Evolutionary conservation across 2,113 vertebrate species (phyloP).

Genomic region (Natator depressus): DNA sequence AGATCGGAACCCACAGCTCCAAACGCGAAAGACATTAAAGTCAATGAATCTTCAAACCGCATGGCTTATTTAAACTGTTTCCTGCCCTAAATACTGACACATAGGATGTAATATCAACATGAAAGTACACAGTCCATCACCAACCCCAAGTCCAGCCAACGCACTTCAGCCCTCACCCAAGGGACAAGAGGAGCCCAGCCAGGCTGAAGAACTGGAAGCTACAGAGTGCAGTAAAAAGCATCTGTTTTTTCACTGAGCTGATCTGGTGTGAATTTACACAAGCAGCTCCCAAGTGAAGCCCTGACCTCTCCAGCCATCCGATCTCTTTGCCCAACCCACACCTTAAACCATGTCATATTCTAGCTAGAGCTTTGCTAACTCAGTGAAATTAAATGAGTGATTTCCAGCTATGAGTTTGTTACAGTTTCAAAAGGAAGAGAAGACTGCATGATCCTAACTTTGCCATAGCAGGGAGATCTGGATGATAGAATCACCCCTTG

Average conservation of each 20-base stretch:
- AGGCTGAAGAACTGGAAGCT: not conserved
- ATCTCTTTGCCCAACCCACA: slow-evolving; percentile 42
- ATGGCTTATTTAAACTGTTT: not conserved
- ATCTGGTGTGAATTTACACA: not conserved
- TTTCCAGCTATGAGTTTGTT: slow-evolving; percentile 1
- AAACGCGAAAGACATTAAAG: not conserved
- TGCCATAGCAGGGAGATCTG: slow-evolving; percentile 15
- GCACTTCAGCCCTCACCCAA: not conserved
- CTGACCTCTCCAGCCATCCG: not conserved
- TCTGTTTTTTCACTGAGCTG: fast-evolving
- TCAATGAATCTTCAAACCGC: not conserved
- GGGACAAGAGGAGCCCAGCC: not conserved
- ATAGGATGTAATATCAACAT: fast-evolving
- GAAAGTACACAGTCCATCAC: fast-evolving
- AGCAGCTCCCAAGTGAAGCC: not conserved
- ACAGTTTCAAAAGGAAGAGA: not conserved
- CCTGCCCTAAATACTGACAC: not conserved
- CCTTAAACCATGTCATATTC: not conserved
- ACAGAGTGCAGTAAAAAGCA: fast-evolving
- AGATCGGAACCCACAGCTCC: not conserved
- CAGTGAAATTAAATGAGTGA: not conserved
- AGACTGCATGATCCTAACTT: not conserved
- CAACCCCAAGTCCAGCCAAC: not conserved
- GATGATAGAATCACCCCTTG: not conserved
- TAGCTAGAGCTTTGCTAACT: slow-evolving; percentile 1